Evolutionary conservation across 2,888 invertebrate genomes (phyloP).

Genomic region (Athetis lepigone): DNA sequence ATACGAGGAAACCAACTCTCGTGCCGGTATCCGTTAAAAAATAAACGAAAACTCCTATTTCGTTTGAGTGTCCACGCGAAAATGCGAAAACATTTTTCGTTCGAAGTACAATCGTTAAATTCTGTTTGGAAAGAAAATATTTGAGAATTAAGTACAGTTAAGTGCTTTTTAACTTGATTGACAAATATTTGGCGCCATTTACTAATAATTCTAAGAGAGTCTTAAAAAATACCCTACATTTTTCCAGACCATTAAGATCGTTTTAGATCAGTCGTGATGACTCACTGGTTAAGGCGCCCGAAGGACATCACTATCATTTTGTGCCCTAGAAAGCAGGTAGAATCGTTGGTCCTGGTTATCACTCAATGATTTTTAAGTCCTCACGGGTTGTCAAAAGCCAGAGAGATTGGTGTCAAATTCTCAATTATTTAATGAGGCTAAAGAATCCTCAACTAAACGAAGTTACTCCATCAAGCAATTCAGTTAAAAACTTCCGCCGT

Average conservation of each 20-base stretch:
- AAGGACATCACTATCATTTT: no score
- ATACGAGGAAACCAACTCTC: background rate
- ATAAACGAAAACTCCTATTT: background rate
- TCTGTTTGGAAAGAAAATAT: background rate
- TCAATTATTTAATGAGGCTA: background rate
- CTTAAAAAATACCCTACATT: no score
- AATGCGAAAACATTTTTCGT: background rate
- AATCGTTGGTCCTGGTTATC: no score
- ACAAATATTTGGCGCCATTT: no score
- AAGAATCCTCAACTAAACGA: background rate
- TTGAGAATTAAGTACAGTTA: background rate
- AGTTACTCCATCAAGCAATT: conserved; percentile 12
- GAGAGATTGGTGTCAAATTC: no score
- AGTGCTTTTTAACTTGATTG: background rate
- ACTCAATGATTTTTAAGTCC: no score
- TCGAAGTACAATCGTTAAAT: background rate
- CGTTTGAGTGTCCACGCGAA: background rate
- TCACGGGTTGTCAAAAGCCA: no score
- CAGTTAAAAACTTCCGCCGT: conserved; percentile 19
- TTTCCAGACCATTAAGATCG: no score
- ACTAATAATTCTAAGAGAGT: no score
- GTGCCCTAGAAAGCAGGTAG: no score
- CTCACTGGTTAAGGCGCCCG: no score
- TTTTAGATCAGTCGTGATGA: no score
- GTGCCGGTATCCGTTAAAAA: background rate